Conservation (phyloP, 2,888 invertebrate species). For the Plebejus melissa region DNA sequence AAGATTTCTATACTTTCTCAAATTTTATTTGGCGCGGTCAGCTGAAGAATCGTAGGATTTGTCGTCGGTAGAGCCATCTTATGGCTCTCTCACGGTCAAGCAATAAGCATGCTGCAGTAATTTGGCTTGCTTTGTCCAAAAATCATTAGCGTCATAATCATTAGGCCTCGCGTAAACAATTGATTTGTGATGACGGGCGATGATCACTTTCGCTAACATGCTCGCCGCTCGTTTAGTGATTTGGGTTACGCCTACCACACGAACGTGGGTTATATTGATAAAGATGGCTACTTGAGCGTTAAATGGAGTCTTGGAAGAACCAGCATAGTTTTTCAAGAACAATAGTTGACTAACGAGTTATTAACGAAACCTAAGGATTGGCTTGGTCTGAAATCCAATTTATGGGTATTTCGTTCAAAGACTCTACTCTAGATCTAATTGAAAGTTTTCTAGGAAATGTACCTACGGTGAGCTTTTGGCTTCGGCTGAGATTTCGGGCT, state of each 20-base stretch:
- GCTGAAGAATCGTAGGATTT: too few relatives aligned
- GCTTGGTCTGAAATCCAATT: too few relatives aligned
- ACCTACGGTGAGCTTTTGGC: too few relatives aligned
- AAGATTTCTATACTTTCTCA: too few relatives aligned
- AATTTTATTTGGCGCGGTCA: too few relatives aligned
- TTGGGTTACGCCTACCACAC: constrained; percentile 8
- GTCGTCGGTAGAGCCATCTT: background rate
- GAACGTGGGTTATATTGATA: background rate
- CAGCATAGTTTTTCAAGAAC: background rate
- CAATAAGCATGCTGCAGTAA: background rate
- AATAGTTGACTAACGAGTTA: too few relatives aligned
- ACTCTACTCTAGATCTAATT: too few relatives aligned
- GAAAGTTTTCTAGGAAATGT: too few relatives aligned
- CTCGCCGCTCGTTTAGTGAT: constrained; percentile 24
- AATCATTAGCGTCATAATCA: background rate
- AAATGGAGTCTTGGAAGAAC: background rate
- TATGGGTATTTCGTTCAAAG: too few relatives aligned
- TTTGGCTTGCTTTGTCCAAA: background rate
- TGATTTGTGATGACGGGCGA: constrained; percentile 13
- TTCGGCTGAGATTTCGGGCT: too few relatives aligned
- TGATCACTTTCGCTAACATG: constrained; percentile 29
- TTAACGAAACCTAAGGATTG: too few relatives aligned
- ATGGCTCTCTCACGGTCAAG: background rate
- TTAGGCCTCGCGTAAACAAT: constrained; percentile 19
- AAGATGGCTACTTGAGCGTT: background rate